Conservation (phyloP, 2,113 vertebrate genomes). For the Thamnaconus septentrionalis region DNA sequence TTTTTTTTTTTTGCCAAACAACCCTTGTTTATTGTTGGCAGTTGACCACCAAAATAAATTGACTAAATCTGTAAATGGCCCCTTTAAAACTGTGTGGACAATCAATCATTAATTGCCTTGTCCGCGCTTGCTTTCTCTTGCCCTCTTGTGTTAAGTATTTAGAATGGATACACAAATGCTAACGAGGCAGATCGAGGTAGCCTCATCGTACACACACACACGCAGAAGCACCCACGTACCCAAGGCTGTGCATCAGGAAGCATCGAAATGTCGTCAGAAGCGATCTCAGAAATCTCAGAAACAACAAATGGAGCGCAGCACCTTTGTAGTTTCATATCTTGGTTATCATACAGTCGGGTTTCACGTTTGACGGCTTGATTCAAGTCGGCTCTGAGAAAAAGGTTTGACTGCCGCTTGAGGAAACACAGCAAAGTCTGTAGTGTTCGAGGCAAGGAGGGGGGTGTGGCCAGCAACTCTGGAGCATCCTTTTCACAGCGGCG, state of each 20-base stretch:
- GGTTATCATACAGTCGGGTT: constrained; percentile 23
- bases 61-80: too few species aligned
- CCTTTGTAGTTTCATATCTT: constrained; percentile 14
- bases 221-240: too few species aligned
- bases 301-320: constrained; percentile 16
- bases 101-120: constrained; percentile 43
- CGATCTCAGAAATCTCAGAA: constrained; percentile 7
- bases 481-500: constrained; percentile 7
- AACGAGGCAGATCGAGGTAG: constrained; percentile 57
- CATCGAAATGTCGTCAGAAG: too few species aligned
- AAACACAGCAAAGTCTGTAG: constrained; percentile 12
- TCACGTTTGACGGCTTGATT: constrained; percentile 26
- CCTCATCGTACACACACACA: background rate
- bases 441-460: constrained; percentile 20
- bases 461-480: constrained; percentile 13
- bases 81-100: background rate
- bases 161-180: constrained; percentile 73
- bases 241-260: too few species aligned
- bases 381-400: constrained; percentile 9
- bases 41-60: too few species aligned
- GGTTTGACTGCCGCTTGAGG: constrained; percentile 8
- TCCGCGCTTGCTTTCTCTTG: constrained; percentile 54
- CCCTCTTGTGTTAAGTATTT: constrained; percentile 73
- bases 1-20: too few species aligned
- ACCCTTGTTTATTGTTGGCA: too few species aligned